phyloP scores from a whole-genome alignment of 2,888 invertebrate species.

The Trichogramma evanescens region DNA sequence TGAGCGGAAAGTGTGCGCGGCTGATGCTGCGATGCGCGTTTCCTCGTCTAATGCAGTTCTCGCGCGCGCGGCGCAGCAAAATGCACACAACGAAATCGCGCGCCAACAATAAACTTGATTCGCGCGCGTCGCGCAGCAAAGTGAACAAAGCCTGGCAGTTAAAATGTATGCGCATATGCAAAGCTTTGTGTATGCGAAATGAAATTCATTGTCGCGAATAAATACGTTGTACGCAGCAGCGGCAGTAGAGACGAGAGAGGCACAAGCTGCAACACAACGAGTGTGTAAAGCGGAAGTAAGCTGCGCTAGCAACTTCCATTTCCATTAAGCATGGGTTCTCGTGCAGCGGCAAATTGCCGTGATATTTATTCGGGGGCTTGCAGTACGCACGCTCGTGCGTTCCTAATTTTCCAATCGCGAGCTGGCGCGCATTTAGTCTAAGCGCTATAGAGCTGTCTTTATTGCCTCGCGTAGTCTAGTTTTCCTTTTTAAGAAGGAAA shows the following conservation, averaged over 20 bases:
- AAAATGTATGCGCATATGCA: no score
- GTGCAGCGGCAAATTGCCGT: conserved; percentile 10
- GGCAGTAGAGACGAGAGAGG: background rate
- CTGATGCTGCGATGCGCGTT: no score
- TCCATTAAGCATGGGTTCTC: conserved; percentile 4
- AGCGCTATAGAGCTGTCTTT: no score
- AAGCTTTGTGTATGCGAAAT: no score
- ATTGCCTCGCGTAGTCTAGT: no score
- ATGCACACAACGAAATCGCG: background rate
- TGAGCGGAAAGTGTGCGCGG: no score
- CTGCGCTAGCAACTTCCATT: conserved; percentile 5
- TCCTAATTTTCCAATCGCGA: conserved; percentile 13
- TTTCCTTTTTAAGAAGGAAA: no score
- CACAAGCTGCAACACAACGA: background rate
- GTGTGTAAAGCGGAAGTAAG: conserved; percentile 6
- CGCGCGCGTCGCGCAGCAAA: background rate
- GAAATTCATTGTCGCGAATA: background rate
- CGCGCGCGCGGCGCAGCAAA: no score
- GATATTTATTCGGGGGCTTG: conserved; percentile 15
- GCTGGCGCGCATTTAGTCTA: background rate
- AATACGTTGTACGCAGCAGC: background rate
- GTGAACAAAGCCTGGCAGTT: no score
- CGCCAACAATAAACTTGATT: conserved; percentile 11
- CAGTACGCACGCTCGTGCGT: conserved; percentile 1
- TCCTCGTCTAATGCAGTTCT: no score